Conservation (phyloP, 1,140 invertebrate species). For the Coenobita brevimanus region DNA sequence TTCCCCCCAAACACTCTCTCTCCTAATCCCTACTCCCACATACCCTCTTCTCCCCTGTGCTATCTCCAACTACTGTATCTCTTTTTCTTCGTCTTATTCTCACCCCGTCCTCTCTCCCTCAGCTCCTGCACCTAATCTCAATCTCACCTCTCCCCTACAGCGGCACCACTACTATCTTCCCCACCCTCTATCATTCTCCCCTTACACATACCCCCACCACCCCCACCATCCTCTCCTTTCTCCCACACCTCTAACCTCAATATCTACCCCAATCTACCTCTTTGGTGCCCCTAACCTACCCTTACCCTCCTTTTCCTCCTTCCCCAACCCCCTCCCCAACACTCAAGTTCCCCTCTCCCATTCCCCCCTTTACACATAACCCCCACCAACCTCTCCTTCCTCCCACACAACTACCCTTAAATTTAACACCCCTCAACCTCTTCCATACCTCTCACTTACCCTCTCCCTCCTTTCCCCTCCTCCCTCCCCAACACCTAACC, state of each 20-base stretch:
- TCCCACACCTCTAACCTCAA: too few relatives aligned
- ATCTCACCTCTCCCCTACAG: too few relatives aligned
- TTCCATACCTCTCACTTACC: neutral
- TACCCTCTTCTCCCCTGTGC: neutral
- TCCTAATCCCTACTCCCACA: neutral
- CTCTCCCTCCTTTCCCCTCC: neutral
- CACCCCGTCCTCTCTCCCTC: too few relatives aligned
- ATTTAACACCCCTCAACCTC: neutral
- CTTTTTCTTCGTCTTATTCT: constrained; percentile 5
- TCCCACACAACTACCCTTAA: too few relatives aligned
- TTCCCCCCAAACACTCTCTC: neutral
- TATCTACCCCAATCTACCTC: too few relatives aligned
- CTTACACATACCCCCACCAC: neutral
- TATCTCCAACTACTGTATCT: neutral
- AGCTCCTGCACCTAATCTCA: too few relatives aligned
- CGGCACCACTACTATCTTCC: too few relatives aligned
- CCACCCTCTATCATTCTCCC: neutral
- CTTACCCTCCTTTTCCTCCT: neutral
- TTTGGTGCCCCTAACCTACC: neutral
- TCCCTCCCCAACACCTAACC: neutral
- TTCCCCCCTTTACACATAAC: too few relatives aligned
- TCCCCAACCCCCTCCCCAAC: neutral
- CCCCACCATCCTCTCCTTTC: too few relatives aligned
- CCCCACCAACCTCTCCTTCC: too few relatives aligned
- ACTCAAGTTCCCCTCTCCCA: neutral